phyloP scores from a whole-genome alignment of 2,888 invertebrate species.

The Mimas tiliae region DNA sequence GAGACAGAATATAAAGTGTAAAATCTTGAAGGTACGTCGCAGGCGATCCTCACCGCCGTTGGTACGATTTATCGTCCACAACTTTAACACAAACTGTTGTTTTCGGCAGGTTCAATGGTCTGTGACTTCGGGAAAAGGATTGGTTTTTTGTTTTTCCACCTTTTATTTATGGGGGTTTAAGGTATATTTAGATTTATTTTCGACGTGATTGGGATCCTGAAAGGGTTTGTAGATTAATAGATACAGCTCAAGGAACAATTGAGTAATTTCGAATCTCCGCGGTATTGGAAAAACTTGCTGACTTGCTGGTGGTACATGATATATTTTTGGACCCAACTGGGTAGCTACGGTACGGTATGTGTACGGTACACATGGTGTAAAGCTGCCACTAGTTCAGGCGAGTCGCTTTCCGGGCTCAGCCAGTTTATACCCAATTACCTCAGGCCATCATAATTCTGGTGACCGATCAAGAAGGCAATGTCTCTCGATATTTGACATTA shows the following conservation, averaged over 20 bases:
- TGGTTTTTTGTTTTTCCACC: neutral
- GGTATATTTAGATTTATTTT: constrained; percentile 6
- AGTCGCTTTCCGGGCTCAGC: no score
- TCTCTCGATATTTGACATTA: no score
- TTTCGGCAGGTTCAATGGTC: constrained; percentile 20
- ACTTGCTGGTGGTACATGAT: no score
- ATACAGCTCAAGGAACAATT: neutral
- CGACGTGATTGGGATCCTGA: neutral
- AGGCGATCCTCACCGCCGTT: neutral
- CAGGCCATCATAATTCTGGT: no score
- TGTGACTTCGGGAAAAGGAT: neutral
- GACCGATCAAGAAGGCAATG: no score
- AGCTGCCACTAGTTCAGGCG: no score
- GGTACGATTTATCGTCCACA: constrained; percentile 25
- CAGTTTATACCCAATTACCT: no score
- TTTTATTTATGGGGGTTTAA: neutral
- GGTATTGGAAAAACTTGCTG: neutral
- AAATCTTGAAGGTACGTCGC: constrained; percentile 27
- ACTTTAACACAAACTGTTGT: constrained; percentile 20
- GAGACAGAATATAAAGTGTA: constrained; percentile 30
- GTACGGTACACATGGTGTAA: no score
- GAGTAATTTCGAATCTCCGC: neutral
- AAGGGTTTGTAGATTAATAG: neutral
- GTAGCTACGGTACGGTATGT: no score
- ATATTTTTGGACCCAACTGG: no score